A percentile compares a stretch with the other conserved stretches of the same genome.
These are phyloP conservation scores for Apis florea DNA, from an alignment of 1,140 invertebrate species.

Conservation along the genomic window DNA sequence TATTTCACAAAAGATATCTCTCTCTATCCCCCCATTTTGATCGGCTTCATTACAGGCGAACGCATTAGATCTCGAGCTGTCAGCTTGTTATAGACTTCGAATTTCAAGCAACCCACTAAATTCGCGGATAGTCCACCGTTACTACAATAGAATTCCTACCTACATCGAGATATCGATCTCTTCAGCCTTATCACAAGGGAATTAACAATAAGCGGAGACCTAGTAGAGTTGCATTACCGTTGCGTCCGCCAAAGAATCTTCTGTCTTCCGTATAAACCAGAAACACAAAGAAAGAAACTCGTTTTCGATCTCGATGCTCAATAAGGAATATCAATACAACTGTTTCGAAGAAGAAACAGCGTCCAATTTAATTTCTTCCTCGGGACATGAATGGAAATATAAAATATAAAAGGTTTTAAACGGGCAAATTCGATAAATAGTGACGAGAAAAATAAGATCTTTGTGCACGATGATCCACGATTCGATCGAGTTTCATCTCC, in stretches of 20 bases:
- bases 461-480: too few species aligned
- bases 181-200: background rate
- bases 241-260: background rate
- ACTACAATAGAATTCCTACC: background rate
- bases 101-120: background rate
- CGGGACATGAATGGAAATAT: too few species aligned
- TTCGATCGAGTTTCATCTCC: too few species aligned
- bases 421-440: too few species aligned
- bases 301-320: too few species aligned
- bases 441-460: too few species aligned
- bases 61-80: background rate
- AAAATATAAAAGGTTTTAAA: too few species aligned
- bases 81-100: background rate
- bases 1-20: background rate
- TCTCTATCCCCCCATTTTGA: too few species aligned
- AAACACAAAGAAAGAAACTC: background rate
- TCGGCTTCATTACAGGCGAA: background rate
- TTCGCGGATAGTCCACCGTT: background rate
- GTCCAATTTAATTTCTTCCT: too few species aligned
- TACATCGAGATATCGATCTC: slow-evolving; percentile 9
- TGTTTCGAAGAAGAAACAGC: too few species aligned
- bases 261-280: too few species aligned
- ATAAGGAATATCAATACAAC: too few species aligned
- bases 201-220: background rate
- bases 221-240: background rate